Conservation (phyloP, 1,140 invertebrate genomes). For the Aradophagus sp. region DNA sequence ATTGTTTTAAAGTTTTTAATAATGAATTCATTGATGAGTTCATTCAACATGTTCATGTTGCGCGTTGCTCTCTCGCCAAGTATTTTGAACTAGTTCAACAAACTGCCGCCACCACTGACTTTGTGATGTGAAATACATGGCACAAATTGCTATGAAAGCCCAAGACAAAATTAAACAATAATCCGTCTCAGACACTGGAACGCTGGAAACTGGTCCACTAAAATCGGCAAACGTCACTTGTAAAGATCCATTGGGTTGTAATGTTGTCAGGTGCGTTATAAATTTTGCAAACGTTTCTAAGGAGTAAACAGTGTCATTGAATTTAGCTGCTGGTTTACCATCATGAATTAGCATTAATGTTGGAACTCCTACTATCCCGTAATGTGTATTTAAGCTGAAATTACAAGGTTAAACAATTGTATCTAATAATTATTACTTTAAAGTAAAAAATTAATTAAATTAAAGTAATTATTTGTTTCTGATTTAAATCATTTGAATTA, state of each 20-base stretch:
- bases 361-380: slow-evolving; percentile 94
- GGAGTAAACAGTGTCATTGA: slow-evolving; percentile 88
- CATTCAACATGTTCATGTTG: slow-evolving; percentile 84
- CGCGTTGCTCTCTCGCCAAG: slow-evolving; percentile 92
- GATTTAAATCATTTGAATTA: no score
- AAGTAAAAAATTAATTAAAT: no score
- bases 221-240: slow-evolving; percentile 82
- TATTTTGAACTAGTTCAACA: slow-evolving; percentile 88
- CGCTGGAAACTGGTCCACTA: slow-evolving; percentile 84
- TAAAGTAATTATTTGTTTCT: no score
- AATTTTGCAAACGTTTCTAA: slow-evolving; percentile 88
- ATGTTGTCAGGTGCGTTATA: slow-evolving; percentile 85
- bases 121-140: slow-evolving; percentile 84
- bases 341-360: slow-evolving; percentile 95
- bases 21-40: no score
- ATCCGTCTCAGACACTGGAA: slow-evolving; percentile 84
- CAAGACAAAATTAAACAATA: slow-evolving; percentile 89
- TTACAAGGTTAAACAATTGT: no score
- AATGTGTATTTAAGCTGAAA: slow-evolving; percentile 89
- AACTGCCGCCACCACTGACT: slow-evolving; percentile 87
- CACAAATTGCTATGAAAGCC: slow-evolving; percentile 88
- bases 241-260: slow-evolving; percentile 78
- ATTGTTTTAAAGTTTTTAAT: no score
- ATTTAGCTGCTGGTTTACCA: slow-evolving; percentile 89
- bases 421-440: no score